Evolutionary conservation across 2,888 invertebrate species (phyloP).

Genomic region (Dermolepida albohirtum): DNA sequence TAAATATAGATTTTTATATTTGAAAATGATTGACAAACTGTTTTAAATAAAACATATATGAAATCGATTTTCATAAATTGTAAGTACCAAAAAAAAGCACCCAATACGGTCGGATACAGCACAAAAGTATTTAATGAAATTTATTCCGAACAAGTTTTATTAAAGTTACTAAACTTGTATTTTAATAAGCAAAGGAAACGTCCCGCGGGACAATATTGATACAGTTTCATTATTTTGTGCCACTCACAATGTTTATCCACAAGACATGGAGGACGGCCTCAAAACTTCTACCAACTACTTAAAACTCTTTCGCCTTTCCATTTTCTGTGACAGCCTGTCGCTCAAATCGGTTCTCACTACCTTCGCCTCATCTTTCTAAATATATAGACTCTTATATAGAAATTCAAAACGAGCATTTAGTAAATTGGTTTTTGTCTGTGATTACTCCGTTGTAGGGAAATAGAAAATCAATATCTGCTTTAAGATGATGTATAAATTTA

Average conservation of each 20-base stretch:
- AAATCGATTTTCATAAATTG: too few species aligned
- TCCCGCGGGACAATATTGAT: conserved; percentile 50
- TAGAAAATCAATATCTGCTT: conserved; percentile 15
- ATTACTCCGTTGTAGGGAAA: conserved; percentile 13
- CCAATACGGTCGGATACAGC: neutral
- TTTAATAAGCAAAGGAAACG: conserved; percentile 45
- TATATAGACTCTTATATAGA: conserved; percentile 56
- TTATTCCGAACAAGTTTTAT: conserved; percentile 43
- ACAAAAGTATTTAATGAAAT: conserved; percentile 40
- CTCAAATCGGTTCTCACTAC: conserved; percentile 59
- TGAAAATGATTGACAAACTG: too few species aligned
- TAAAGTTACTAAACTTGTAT: conserved; percentile 43
- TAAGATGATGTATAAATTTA: neutral
- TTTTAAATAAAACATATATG: neutral
- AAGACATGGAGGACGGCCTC: conserved; percentile 57
- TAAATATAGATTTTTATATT: too few species aligned
- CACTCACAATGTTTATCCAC: conserved; percentile 63
- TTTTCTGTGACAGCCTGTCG: conserved; percentile 65
- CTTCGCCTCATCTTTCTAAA: conserved; percentile 44
- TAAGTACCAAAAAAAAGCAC: too few species aligned
- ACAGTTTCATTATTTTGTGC: conserved; percentile 58
- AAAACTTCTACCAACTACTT: conserved; percentile 65
- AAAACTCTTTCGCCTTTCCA: conserved; percentile 66
- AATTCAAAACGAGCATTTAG: conserved; percentile 60
- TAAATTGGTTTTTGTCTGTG: conserved; percentile 57